These are phyloP conservation scores for Sprattus sprattus DNA, from an alignment of 2,113 vertebrate species.

Conservation along the genomic window DNA sequence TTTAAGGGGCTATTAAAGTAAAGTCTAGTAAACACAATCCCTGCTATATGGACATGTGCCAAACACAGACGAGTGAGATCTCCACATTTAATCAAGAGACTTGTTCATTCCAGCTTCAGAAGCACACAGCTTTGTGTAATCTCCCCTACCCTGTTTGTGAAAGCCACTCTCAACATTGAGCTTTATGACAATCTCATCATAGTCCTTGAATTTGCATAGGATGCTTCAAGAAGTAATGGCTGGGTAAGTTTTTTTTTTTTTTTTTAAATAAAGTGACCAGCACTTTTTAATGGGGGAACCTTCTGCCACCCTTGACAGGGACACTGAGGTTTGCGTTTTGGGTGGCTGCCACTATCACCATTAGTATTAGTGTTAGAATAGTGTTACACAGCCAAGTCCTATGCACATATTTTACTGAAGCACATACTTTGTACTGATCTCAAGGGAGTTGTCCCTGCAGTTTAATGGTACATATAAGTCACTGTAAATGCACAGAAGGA, in stretches of 20 bases:
- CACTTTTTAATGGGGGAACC: not conserved
- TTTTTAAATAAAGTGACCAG: not conserved
- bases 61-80: not conserved
- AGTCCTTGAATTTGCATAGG: not conserved
- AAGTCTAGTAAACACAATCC: constrained; percentile 7
- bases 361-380: constrained; percentile 40
- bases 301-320: constrained; percentile 3
- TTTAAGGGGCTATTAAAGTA: not conserved
- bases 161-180: not conserved
- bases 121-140: constrained; percentile 3
- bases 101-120: not conserved
- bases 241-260: too few relatives aligned
- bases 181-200: not conserved
- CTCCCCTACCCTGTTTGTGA: not conserved
- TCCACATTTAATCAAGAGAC: constrained; percentile 3
- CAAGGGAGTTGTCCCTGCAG: constrained; percentile 23
- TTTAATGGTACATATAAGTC: constrained; percentile 37
- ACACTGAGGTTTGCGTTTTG: constrained; percentile 37
- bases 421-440: constrained; percentile 27
- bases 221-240: not conserved
- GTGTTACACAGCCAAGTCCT: constrained; percentile 29
- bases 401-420: constrained; percentile 45
- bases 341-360: constrained; percentile 29
- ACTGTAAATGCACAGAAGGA: not conserved
- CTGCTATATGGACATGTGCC: not conserved